A percentile compares a stretch with the other conserved stretches of the same genome.
These are phyloP conservation scores for Mellivora capensis DNA, from an alignment of 2,113 vertebrate species.

Conservation along the genomic window DNA sequence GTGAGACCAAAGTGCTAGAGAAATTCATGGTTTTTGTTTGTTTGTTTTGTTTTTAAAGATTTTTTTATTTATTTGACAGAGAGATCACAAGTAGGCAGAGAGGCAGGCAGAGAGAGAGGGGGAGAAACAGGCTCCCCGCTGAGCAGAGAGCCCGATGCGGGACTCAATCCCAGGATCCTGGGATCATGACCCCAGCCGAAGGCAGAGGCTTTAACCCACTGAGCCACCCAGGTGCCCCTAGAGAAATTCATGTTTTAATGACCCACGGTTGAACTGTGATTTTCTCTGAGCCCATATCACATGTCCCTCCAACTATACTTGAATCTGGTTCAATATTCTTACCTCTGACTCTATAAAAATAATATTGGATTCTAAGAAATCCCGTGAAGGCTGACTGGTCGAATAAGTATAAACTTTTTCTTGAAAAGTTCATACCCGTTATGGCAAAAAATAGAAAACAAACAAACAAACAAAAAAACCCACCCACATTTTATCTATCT, in stretches of 20 bases:
- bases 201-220: no score
- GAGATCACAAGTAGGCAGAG: no score
- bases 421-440: background rate
- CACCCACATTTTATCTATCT: background rate
- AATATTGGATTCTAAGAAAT: background rate
- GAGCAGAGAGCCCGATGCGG: no score
- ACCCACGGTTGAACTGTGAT: background rate
- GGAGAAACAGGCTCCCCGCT: no score
- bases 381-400: background rate
- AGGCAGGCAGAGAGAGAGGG: no score
- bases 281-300: background rate
- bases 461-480: background rate
- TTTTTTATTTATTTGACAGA: no score
- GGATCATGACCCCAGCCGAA: no score
- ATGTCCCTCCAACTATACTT: background rate
- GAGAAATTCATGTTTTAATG: background rate
- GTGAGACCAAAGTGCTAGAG: background rate
- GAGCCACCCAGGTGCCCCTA: no score
- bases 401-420: background rate
- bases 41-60: no score
- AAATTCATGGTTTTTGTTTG: no score
- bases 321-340: background rate
- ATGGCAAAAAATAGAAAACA: background rate
- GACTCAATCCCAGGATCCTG: no score
- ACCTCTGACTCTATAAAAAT: background rate